Evolutionary conservation across 1,140 invertebrate species (phyloP).

Genomic region (Magallana ariakensis): DNA sequence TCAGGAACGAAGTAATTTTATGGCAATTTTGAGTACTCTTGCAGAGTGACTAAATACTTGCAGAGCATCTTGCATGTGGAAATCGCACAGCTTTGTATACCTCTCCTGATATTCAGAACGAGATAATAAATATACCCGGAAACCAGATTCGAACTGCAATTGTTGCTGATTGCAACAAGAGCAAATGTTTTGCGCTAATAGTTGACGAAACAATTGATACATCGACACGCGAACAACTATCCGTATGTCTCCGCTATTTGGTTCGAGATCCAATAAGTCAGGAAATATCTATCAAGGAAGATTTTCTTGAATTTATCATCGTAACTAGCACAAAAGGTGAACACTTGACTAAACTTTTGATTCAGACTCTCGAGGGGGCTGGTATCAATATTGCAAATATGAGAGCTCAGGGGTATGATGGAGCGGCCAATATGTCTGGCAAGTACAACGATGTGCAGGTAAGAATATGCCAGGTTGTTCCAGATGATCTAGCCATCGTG

Average conservation of each 20-base stretch:
- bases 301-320: no score
- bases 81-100: background rate
- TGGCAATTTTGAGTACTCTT: constrained; percentile 17
- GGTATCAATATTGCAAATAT: background rate
- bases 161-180: background rate
- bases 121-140: background rate
- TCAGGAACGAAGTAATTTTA: constrained; percentile 41
- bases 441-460: constrained; percentile 48
- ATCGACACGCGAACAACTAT: constrained; percentile 42
- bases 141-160: background rate
- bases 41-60: constrained; percentile 19
- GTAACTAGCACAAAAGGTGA: no score
- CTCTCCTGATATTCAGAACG: constrained; percentile 33
- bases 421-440: constrained; percentile 59
- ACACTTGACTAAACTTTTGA: no score
- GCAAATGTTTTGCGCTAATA: constrained; percentile 26
- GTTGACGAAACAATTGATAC: constrained; percentile 46
- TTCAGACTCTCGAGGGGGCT: no score
- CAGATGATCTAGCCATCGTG: constrained; percentile 53
- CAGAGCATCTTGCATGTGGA: background rate
- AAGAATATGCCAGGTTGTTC: constrained; percentile 42
- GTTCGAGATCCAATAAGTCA: no score
- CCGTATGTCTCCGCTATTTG: constrained; percentile 47
- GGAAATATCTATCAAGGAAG: no score
- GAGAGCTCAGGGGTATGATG: constrained; percentile 60